Conservation (phyloP, 2,797 vertebrate genomes). For the Xerus rutilus region DNA sequence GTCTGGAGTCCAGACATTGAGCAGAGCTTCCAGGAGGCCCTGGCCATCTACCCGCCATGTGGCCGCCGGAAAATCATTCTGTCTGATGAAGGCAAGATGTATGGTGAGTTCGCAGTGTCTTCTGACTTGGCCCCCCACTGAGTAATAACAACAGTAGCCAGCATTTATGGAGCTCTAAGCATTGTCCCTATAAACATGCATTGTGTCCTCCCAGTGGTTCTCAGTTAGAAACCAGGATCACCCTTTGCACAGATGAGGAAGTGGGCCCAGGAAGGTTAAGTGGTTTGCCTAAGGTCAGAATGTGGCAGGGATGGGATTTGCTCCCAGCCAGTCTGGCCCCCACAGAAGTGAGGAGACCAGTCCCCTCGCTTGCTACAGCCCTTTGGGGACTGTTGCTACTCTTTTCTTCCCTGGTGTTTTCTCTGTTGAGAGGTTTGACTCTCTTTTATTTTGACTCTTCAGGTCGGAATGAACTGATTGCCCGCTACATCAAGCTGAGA, state of each 20-base stretch:
- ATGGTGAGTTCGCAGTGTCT: slow-evolving; percentile 67
- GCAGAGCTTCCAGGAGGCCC: slow-evolving; percentile 93
- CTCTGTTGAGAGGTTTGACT: slow-evolving; percentile 51
- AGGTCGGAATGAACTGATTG: slow-evolving; percentile 92
- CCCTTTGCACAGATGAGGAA: neutral
- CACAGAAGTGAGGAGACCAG: neutral
- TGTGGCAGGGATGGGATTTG: neutral
- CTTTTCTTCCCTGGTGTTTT: neutral
- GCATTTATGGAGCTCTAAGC: neutral
- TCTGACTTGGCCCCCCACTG: neutral
- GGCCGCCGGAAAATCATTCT: slow-evolving; percentile 82
- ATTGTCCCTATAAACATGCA: neutral
- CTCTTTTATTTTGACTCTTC: slow-evolving; percentile 1
- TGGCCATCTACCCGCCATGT: slow-evolving; percentile 84
- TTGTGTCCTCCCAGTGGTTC: neutral
- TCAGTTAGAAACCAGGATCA: neutral
- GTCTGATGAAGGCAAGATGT: slow-evolving; percentile 85
- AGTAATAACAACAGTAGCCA: neutral
- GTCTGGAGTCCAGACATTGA: slow-evolving; percentile 91
- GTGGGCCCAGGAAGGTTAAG: neutral
- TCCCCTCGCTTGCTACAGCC: neutral
- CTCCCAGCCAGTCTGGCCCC: neutral
- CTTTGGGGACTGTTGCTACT: neutral
- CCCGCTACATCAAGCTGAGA: slow-evolving; percentile 91
- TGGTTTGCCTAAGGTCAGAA: neutral